Percentiles rank a stretch among this genome's conserved stretches.
Conservation (phyloP, 1,140 invertebrate species). For the Dreissena polymorpha region DNA sequence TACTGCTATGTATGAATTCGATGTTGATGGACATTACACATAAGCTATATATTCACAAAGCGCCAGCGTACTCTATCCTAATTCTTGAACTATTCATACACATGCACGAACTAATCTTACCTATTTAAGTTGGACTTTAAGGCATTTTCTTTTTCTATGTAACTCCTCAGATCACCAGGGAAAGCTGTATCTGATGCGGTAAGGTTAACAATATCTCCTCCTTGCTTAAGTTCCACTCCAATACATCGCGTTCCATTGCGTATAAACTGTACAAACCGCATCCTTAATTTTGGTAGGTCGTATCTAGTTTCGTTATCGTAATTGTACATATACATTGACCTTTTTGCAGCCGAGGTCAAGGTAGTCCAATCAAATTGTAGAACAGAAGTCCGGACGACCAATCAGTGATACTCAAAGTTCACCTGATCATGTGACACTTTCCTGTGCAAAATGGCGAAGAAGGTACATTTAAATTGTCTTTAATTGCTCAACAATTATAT, state of each 20-base stretch:
- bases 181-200: slow-evolving; percentile 61
- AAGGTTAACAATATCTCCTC: slow-evolving; percentile 72
- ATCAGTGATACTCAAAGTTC: no score
- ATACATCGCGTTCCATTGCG: slow-evolving; percentile 53
- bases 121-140: slow-evolving; percentile 56
- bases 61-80: no score
- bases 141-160: slow-evolving; percentile 68
- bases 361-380: no score
- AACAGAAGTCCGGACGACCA: no score
- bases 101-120: slow-evolving; percentile 49
- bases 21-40: no score
- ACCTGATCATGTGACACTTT: slow-evolving; percentile 31
- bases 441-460: slow-evolving; percentile 51
- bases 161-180: slow-evolving; percentile 67
- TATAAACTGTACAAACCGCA: slow-evolving; percentile 74
- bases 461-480: no score
- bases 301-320: not conserved
- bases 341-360: no score
- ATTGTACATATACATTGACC: no score
- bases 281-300: slow-evolving; percentile 36
- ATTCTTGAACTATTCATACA: not conserved
- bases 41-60: no score
- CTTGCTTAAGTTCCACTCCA: slow-evolving; percentile 67
- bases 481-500: no score
- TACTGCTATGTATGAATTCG: no score